Base-by-base conservation (phyloP, 2,888 invertebrate genomes). In the Coenonympha arcania region DNA sequence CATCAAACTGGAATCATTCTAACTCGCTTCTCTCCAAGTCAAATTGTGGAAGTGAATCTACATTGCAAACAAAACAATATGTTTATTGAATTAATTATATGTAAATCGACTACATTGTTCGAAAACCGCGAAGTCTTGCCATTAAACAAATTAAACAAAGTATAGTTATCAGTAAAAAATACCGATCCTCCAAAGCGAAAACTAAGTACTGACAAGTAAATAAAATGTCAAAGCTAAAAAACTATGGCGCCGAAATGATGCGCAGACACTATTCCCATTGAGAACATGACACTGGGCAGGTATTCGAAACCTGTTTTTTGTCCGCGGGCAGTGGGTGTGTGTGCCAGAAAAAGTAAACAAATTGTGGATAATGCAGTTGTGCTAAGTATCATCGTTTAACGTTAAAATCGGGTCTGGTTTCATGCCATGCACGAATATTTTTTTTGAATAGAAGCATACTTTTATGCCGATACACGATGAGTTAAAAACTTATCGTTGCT, bases 271-370 rank as follows among this genome's bases (percentile, higher is more conserved):
- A 41, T 34, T 48, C 44, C 40, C 40, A 49, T 55, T 66, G 74
- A 79, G 73, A 43, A 52, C 46, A 42, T 55, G 59, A 49, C 58
- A 58, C 47, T 31, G 44, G 43, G 40, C 59, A 56, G 58, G 59
- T 75, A 76, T 73, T 67, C 60, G 53, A 59, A 66, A 64, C 65
- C 67, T 65, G 67, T 73, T 66, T 61, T 64, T 69, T 63, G 59
- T 72, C 69, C 76, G 72, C 59, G 68, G 64, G 65, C 65, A 62
- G 65, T 56, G 72, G 64, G 44, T 51, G 43, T 52, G 49, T 52
- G 49, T 50, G 50, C 44, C 57, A 65, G 72, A 73, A 76, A 75
- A 73, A 61, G 71, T 74, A 76, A 80, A 79, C 74, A 79, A 68
- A 69, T 42, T 20, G 28, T 39, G 24, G 36, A 34, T 48, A 31